Percentiles rank a stretch among this genome's conserved stretches.
Evolutionary conservation across 1,140 invertebrate species (phyloP).

Genomic region (Bilobella aurantiaca): DNA sequence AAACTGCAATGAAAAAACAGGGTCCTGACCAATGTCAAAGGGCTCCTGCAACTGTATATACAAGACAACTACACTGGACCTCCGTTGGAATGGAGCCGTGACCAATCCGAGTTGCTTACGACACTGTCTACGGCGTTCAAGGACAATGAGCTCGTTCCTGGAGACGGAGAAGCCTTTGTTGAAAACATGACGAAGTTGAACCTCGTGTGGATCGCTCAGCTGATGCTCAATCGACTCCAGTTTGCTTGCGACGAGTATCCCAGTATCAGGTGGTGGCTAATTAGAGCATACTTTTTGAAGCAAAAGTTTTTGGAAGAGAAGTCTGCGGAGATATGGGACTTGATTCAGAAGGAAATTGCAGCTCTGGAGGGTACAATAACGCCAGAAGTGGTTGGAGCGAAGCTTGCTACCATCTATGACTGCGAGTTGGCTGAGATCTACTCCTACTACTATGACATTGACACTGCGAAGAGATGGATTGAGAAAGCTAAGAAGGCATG

Average conservation of each 20-base stretch:
- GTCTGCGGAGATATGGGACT: neutral
- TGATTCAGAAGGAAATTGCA: neutral
- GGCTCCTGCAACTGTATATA: neutral
- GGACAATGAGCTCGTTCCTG: neutral
- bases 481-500: conserved; percentile 50
- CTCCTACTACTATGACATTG: conserved; percentile 60
- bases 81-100: neutral
- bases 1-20: too few relatives aligned
- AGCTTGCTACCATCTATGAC: conserved; percentile 48
- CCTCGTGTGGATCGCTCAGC: neutral
- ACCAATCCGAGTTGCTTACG: too few relatives aligned
- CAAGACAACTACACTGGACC: conserved; percentile 3
- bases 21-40: neutral
- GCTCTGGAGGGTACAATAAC: neutral
- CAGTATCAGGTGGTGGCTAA: neutral
- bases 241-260: neutral
- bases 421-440: conserved; percentile 65
- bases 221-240: neutral
- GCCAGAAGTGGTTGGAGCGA: conserved; percentile 19
- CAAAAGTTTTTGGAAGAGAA: conserved; percentile 7
- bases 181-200: neutral
- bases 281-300: conserved; percentile 4
- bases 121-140: too few relatives aligned
- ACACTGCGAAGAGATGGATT: conserved; percentile 56
- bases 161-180: conserved; percentile 1